Evolutionary conservation across 2,113 vertebrate species (phyloP).

Genomic region (Chauna torquata): DNA sequence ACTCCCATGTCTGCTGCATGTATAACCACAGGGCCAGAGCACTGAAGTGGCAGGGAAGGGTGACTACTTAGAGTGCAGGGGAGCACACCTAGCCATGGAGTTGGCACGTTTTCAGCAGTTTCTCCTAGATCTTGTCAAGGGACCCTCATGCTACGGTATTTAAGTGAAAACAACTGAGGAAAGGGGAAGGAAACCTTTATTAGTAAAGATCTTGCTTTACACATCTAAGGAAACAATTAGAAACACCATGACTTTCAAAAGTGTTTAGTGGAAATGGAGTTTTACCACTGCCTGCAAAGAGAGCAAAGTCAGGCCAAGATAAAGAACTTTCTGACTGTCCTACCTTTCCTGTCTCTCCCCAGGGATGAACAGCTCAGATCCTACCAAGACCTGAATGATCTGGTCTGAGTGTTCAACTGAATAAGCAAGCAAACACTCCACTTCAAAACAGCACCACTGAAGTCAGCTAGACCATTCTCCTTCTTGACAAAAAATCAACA

Average conservation of each 20-base stretch:
- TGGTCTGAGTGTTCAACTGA: neutral
- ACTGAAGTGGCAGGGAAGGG: neutral
- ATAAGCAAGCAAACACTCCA: neutral
- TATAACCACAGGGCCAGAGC: neutral
- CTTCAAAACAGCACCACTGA: rapidly evolving
- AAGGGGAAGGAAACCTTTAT: neutral
- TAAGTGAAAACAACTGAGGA: neutral
- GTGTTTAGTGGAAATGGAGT: neutral
- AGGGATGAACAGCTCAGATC: neutral
- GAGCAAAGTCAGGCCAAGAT: neutral
- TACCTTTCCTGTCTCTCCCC: neutral
- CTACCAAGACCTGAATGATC: neutral
- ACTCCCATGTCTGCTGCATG: neutral
- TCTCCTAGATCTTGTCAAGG: neutral
- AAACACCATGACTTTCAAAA: neutral
- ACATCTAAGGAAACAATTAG: rapidly evolving
- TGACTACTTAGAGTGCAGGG: neutral
- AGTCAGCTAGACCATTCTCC: neutral
- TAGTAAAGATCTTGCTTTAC: neutral
- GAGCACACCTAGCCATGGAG: neutral
- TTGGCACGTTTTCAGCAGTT: neutral
- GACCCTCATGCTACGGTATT: neutral
- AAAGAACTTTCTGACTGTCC: neutral
- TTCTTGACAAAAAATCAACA: neutral
- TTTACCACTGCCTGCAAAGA: neutral